These are phyloP conservation scores for Rhyacophila brunnea DNA, from an alignment of 1,140 invertebrate genomes.

Conservation along the genomic window DNA sequence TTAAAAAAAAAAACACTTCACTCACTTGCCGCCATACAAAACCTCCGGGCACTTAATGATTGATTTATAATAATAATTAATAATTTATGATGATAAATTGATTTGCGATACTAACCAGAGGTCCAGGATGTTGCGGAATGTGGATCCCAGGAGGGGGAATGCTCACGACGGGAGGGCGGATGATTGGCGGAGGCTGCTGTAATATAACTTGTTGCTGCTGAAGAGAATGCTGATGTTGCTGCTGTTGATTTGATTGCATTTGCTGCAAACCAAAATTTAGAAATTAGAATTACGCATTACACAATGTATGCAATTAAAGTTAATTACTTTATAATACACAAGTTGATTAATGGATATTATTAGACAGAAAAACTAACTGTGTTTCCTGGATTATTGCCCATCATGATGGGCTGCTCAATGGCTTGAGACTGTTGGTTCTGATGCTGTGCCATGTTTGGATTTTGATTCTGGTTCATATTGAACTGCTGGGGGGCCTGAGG, in stretches of 20 bases:
- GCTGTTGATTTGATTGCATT: slow-evolving; percentile 15
- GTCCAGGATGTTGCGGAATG: slow-evolving; percentile 31
- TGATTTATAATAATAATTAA: too few species aligned
- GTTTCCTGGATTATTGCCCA: slow-evolving; percentile 6
- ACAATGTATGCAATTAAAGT: not conserved
- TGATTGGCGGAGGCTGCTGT: slow-evolving; percentile 24
- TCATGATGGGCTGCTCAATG: slow-evolving; percentile 22
- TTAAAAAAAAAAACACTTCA: too few species aligned
- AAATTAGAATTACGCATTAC: slow-evolving; percentile 7
- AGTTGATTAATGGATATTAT: too few species aligned
- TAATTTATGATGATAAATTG: not conserved
- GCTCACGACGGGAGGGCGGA: slow-evolving; percentile 16
- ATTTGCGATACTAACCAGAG: slow-evolving; percentile 17
- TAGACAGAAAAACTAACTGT: too few species aligned
- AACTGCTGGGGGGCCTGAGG: slow-evolving; percentile 19
- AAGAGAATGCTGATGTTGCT: not conserved
- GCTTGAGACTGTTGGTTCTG: slow-evolving; percentile 4
- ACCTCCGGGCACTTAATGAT: too few species aligned
- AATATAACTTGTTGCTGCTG: slow-evolving; percentile 25
- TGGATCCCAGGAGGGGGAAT: slow-evolving; percentile 34
- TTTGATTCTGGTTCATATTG: not conserved
- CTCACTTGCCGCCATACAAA: too few species aligned
- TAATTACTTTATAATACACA: too few species aligned
- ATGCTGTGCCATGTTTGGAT: not conserved
- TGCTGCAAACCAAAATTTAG: slow-evolving; percentile 16